Evolutionary conservation across 2,113 vertebrate species (phyloP).

Genomic region (Nothoprocta pentlandii): DNA sequence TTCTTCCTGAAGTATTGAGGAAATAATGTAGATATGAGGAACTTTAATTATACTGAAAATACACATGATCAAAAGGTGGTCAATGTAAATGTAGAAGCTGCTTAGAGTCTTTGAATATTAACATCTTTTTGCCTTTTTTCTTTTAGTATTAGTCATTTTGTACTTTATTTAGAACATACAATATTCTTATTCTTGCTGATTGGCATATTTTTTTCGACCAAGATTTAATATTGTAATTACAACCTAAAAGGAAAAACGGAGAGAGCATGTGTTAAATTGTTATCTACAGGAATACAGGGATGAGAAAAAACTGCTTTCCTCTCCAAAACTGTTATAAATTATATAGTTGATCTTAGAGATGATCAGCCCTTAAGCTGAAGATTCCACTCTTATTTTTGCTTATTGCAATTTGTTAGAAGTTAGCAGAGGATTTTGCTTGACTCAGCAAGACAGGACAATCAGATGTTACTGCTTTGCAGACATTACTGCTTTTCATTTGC

Average conservation of each 20-base stretch:
- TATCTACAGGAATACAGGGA: background rate
- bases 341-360: background rate
- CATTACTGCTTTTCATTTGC: background rate
- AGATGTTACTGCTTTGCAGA: background rate
- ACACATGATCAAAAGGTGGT: background rate
- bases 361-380: background rate
- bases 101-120: background rate
- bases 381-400: background rate
- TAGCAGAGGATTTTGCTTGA: background rate
- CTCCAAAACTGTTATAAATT: background rate
- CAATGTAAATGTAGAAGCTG: background rate
- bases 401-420: background rate
- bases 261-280: background rate
- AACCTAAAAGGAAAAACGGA: background rate
- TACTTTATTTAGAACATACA: background rate
- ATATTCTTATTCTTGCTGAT: background rate
- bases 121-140: background rate
- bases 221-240: background rate
- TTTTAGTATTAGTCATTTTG: background rate
- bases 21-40: background rate
- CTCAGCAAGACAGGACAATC: background rate
- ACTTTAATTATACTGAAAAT: background rate
- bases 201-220: background rate
- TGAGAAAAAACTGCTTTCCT: background rate
- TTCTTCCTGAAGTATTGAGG: background rate